Base-by-base conservation (phyloP, 2,113 vertebrate species). In the Ctenodactylus gundi region DNA sequence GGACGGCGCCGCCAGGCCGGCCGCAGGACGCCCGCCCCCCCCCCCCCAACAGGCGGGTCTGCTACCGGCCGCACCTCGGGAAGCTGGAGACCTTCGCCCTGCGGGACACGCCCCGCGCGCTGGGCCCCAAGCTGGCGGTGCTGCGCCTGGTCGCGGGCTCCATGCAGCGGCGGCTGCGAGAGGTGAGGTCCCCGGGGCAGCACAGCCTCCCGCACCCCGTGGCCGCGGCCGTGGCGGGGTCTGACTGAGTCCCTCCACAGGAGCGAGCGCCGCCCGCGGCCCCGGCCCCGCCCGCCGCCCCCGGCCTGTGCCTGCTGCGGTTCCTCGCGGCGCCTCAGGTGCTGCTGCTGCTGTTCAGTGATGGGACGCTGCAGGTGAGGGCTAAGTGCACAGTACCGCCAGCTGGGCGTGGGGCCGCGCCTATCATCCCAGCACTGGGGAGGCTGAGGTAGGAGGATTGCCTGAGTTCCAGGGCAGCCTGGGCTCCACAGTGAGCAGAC, bases 261-360 rank as follows among this genome's bases (percentile, higher is more conserved):
- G 75, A 80, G 39, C 62, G 76, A 31, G 41, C 62, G 10, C 14
- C 23, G 13, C 18, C 62, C 20, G 0, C 1, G 9, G 20, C 82
- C 96, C 0, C 34, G 4, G n/a, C n/a, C n/a, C 31, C 20, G 0
- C 97, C 88, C 0, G 58, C 97, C 65, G 97, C 31, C 76, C 98
- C 76, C 51, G 96, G 51, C 58, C 82, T 78, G 78, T 76, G 97
- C 15, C 98, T 99, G 77, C 97, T 99, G 90, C 98, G 98, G 88
- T 98, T 98, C 98, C 97, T 99, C 41, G 98, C 98, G 62, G 98
- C 98, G 0, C 97, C 98, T 55, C 97, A 98, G 9, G 98, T 98
- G 0, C 96, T 98, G 46, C 97, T 99, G 58, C 98, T 99, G 98
- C 97, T 99, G 57, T 98, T 99, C 96, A 99, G 98, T 21, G 98